Evolutionary conservation across 2,888 invertebrate genomes (phyloP), one percentile per base, ranked within the genome.

Genomic region (Xiphydria camelus): DNA sequence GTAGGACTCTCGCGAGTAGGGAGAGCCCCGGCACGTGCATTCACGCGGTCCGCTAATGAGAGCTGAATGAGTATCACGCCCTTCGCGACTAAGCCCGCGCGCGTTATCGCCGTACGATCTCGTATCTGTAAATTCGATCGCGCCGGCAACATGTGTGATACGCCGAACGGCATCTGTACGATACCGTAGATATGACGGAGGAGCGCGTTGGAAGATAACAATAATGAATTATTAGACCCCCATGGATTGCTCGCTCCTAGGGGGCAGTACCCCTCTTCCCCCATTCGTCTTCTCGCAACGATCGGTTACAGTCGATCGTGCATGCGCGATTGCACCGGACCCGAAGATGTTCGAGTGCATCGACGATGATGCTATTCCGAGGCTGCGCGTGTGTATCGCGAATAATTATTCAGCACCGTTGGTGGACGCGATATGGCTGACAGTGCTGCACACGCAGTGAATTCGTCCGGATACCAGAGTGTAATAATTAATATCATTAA

Each of bases 211-310:
- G 12, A 42, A 51, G 57, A 57, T 55, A 55, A 59, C 47, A 51
- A 47, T 47, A 53, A 51, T 57, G 46, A 59, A 59, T 57, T 52
- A 53, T 59, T 47, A 40, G 46, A 36, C 47, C 43, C 55, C 38
- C 46, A 49, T 47, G 47, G 45, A 45, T 46, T 41, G 40, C 7
- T 33, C 18, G 23, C 33, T 45, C 38, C 31, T 32, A 31, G 32
- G 33, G 45, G 40, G 44, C n/a, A 5, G 21, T 29, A 29, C 26
- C 49, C 37, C 19, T 23, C 39, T 25, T 34, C 26, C 14, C 15
- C 18, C 25, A 14, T 23, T 3, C 10, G 34, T 32, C 34, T 18
- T 22, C 33, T 32, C 20, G 34, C 47, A 50, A 55, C 53, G 45
- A 51, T 50, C 45, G 48, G 48, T 53, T 47, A 49, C 40, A 33